Evolutionary conservation across 1,140 invertebrate genomes (phyloP).

Genomic region (Drosophila lacteicornis): DNA sequence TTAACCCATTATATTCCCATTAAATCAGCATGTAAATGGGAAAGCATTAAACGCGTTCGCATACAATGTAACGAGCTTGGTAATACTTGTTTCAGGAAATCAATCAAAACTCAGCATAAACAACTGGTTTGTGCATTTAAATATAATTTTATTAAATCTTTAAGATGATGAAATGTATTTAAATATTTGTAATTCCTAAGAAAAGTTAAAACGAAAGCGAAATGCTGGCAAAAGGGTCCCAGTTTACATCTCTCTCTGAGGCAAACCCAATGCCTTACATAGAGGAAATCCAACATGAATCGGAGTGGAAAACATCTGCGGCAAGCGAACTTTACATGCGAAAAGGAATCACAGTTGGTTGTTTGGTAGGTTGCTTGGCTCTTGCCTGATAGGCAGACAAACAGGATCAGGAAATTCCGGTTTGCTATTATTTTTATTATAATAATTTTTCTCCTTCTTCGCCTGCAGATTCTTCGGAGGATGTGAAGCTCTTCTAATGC

Average conservation of each 20-base stretch:
- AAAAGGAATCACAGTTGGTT: constrained; percentile 77
- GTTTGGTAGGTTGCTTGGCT: constrained; percentile 18
- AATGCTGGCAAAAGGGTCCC: constrained; percentile 17
- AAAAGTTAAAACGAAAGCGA: constrained; percentile 17
- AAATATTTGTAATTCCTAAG: background rate
- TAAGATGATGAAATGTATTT: background rate
- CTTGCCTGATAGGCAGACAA: constrained; percentile 46
- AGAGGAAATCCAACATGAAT: constrained; percentile 32
- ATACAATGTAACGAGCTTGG: constrained; percentile 1
- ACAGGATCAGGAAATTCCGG: constrained; percentile 82
- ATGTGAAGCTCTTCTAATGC: constrained; percentile 65
- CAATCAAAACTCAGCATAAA: background rate
- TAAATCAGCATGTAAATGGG: constrained; percentile 17
- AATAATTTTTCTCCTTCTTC: constrained; percentile 63
- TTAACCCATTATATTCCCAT: background rate
- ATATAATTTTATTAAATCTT: background rate
- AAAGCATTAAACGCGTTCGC: background rate
- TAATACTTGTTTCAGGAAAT: background rate
- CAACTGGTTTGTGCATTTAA: background rate
- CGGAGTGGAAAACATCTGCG: constrained; percentile 56
- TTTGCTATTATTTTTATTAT: constrained; percentile 81
- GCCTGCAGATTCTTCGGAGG: constrained; percentile 45
- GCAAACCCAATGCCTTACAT: constrained; percentile 77
- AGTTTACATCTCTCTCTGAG: no score
- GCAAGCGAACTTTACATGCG: constrained; percentile 42